Evolutionary conservation across 2,113 vertebrate species (phyloP).

Genomic region (Pangasianodon hypophthalmus): DNA sequence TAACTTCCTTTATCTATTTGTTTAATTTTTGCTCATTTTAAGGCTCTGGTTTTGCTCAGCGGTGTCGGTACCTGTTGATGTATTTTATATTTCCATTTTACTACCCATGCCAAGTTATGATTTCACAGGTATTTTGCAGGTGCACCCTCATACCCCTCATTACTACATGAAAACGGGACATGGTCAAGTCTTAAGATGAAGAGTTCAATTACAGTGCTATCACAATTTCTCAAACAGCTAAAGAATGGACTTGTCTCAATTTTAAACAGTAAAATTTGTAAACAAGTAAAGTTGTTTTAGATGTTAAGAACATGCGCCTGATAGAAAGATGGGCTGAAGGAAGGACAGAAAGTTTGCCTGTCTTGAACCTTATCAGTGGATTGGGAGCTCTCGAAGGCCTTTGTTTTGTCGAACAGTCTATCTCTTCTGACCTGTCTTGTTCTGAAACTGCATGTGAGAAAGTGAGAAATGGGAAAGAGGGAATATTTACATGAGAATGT

Average conservation of each 20-base stretch:
- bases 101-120: not conserved
- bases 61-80: not conserved
- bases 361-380: slow-evolving; percentile 8
- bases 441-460: slow-evolving; percentile 66
- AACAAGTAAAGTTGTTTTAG: not conserved
- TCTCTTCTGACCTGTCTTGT: slow-evolving; percentile 68
- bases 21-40: not conserved
- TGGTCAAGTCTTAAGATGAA: not conserved
- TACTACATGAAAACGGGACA: not conserved
- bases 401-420: slow-evolving; percentile 64
- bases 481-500: not conserved
- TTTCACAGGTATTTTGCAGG: not conserved
- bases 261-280: not conserved
- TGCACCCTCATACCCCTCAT: not conserved
- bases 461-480: slow-evolving; percentile 36
- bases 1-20: too few species aligned
- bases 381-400: not conserved
- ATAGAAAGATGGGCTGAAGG: not conserved
- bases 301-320: not conserved
- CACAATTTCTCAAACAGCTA: not conserved
- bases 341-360: not conserved
- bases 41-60: not conserved
- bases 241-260: not conserved
- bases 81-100: not conserved
- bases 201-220: not conserved